Percentiles rank a stretch among this genome's conserved stretches.
Conservation (phyloP, 2,888 invertebrate species). For the Trachelus tabidus region DNA sequence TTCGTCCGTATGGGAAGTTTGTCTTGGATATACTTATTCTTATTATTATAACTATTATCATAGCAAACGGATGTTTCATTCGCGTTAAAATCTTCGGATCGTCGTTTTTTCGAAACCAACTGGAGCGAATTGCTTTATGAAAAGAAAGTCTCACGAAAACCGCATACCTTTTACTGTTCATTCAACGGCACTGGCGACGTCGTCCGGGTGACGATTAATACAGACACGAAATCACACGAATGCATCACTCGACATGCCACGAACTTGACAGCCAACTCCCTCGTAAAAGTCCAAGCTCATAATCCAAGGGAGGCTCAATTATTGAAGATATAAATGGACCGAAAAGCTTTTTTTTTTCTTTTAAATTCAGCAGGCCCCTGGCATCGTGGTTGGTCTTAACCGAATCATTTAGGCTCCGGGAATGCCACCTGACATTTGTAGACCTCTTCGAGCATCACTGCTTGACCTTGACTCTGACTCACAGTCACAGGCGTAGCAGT, state of each 20-base stretch:
- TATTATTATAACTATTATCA: not conserved
- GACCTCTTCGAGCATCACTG: slow-evolving; percentile 64
- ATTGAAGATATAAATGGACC: not conserved
- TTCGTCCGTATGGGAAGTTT: not conserved
- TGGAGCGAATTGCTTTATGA: not conserved
- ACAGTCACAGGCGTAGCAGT: slow-evolving; percentile 62
- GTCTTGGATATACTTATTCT: not conserved
- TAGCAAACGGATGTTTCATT: not conserved
- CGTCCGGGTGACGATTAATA: not conserved
- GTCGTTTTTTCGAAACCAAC: not conserved
- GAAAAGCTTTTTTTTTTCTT: not conserved
- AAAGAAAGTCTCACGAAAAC: not conserved
- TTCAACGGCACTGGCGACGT: not conserved
- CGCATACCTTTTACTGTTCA: not conserved
- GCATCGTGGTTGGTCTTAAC: slow-evolving; percentile 30
- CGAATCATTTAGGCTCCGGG: slow-evolving; percentile 64
- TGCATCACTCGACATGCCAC: not conserved
- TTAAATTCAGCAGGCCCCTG: not conserved
- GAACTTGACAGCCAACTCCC: not conserved
- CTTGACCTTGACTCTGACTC: slow-evolving; percentile 62
- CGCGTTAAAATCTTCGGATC: not conserved
- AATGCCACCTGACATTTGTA: slow-evolving; percentile 66
- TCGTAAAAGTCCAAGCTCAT: not conserved
- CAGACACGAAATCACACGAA: not conserved
- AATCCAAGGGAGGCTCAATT: not conserved